Conservation (phyloP, 2,113 vertebrate species). For the Ibidorhyncha struthersii region DNA sequence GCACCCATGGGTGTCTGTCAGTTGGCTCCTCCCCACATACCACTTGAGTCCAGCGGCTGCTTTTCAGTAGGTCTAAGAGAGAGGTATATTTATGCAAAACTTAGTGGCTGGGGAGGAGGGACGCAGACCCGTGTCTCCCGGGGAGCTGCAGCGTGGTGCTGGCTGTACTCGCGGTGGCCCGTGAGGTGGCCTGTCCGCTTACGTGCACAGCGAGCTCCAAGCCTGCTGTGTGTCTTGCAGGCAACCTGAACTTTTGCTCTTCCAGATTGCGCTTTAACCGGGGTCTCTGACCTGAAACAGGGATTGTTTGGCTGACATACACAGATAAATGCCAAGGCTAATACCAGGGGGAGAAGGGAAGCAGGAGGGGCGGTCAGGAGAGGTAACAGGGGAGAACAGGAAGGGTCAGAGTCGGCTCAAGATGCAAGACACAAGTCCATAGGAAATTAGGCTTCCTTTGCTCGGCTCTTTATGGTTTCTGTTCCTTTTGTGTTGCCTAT, state of each 20-base stretch:
- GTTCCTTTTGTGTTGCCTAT: constrained; percentile 43
- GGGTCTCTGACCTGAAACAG: neutral
- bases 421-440: constrained; percentile 13
- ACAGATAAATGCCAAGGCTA: constrained; percentile 29
- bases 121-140: rapidly evolving
- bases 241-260: constrained; percentile 26
- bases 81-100: neutral
- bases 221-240: neutral
- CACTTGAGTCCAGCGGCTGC: neutral
- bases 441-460: constrained; percentile 59
- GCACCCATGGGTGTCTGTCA: neutral
- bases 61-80: neutral
- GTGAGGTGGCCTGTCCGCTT: neutral
- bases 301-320: constrained; percentile 5
- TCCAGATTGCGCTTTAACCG: neutral
- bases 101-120: neutral
- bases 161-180: neutral
- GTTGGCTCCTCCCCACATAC: neutral
- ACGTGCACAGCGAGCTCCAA: rapidly evolving
- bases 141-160: neutral
- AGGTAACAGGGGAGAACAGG: neutral
- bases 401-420: constrained; percentile 24
- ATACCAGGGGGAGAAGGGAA: constrained; percentile 16
- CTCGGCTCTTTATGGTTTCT: neutral
- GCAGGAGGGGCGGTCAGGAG: neutral